Conservation (phyloP, 64 coral and sea anemone species). For the Dendrophyllia cribrosa region DNA sequence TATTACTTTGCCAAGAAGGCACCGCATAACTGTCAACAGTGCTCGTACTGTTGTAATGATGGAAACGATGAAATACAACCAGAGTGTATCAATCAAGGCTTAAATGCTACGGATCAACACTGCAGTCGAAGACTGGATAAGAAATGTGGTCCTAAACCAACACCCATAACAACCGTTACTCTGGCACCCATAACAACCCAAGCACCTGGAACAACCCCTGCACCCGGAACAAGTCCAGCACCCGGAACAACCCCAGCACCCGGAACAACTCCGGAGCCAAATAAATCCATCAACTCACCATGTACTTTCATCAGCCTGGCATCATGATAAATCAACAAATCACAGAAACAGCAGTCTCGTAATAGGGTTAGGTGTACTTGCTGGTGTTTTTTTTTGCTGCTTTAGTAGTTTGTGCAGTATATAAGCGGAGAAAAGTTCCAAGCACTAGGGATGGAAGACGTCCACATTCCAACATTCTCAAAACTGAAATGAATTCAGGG, state of each 20-base stretch:
- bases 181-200: not conserved
- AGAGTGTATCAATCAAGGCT: constrained; percentile 4
- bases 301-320: no score
- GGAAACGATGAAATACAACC: not conserved
- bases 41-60: constrained; percentile 33
- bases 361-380: not conserved
- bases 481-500: no score
- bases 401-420: not conserved
- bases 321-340: not conserved
- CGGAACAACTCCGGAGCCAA: no score
- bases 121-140: not conserved
- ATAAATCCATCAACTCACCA: no score
- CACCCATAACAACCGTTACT: no score
- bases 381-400: not conserved
- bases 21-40: not conserved
- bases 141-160: not conserved
- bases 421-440: no score
- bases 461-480: no score
- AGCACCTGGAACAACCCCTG: no score
- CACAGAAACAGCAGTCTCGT: not conserved
- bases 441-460: no score
- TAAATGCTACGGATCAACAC: not conserved
- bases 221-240: no score
- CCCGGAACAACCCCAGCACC: no score
- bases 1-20: not conserved